Percentiles rank a stretch among this genome's conserved stretches.
These are phyloP conservation scores for Tipula confusa DNA, from an alignment of 2,888 invertebrate species.

Conservation along the genomic window DNA sequence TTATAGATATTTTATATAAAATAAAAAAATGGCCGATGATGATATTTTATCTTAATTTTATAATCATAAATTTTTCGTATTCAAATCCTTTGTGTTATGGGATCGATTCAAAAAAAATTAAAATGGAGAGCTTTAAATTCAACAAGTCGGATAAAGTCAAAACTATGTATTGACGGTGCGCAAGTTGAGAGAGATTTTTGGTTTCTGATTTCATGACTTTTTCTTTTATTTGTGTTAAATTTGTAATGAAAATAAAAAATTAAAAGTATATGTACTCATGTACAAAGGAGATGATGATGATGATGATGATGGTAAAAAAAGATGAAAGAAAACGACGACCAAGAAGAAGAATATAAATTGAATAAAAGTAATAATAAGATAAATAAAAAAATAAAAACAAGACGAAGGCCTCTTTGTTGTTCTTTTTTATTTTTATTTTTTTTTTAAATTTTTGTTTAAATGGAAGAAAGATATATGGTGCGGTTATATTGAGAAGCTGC, in stretches of 20 bases:
- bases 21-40: not conserved
- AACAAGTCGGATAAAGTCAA: not conserved
- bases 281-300: not conserved
- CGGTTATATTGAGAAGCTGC: not conserved
- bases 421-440: not conserved
- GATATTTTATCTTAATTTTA: not conserved
- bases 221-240: constrained; percentile 25
- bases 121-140: not conserved
- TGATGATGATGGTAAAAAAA: constrained; percentile 13
- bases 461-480: not conserved
- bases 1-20: not conserved
- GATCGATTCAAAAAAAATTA: not conserved
- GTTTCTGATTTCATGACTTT: not conserved
- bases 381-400: not conserved
- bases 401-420: constrained; percentile 12
- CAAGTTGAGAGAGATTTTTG: not conserved
- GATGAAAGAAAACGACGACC: not conserved
- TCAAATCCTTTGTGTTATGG: not conserved
- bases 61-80: not conserved
- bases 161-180: not conserved
- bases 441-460: no score
- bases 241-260: not conserved
- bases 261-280: not conserved
- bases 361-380: not conserved
- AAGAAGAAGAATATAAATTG: constrained; percentile 20